Base-by-base conservation (phyloP, 2,113 vertebrate species). In the Pelvicachromis taeniatus region DNA sequence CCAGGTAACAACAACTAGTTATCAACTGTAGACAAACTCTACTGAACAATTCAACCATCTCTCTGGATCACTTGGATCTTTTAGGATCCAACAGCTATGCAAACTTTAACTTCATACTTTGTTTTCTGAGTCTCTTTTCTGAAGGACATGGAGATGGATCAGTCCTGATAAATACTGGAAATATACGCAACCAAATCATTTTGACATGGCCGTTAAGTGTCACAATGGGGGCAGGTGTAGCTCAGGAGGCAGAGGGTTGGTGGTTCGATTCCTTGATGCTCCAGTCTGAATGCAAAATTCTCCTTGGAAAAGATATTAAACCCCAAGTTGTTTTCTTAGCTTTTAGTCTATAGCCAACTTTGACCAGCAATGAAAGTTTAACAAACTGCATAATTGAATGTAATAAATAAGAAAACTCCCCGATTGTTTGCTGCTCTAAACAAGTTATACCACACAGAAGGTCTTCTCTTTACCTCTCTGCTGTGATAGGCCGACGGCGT, bases 1-100 rank as follows among this genome's bases (percentile, higher is more conserved):
- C 98, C 91, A 98, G 99, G 99, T 99, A 93, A 14, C 0, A 0
- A 9, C 29, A 26, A 48, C 42, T 16, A 12, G 16, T 63, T 17
- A 16, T 68, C 63, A 42, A 26, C 38, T 68, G 42, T 0, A 26
- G 2, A 68, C n/a, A 26, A 68, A 42, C 40, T 21, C 61, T 40
- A 3, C n/a, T 38, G 33, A 42, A 1, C n/a, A 26, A 23, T 26
- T 42, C n/a, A 42, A 13, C 9, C 21, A 65, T 40, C 4, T 65
- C 4, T 21, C 19, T 21, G 19, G 33, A 65, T 13, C 17, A 68
- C 4, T 68, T 9, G n/a, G n/a, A 68, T 1, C 38, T 68, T 23
- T 68, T 68, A 7, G 42, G n/a, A 42, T 68, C 38, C 38, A 70
- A 16, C n/a, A 68, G 21, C 4, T 4, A 68, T 45, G 13, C 3